phyloP scores from a whole-genome alignment of 2,113 vertebrate species.

The Balaeniceps rex region DNA sequence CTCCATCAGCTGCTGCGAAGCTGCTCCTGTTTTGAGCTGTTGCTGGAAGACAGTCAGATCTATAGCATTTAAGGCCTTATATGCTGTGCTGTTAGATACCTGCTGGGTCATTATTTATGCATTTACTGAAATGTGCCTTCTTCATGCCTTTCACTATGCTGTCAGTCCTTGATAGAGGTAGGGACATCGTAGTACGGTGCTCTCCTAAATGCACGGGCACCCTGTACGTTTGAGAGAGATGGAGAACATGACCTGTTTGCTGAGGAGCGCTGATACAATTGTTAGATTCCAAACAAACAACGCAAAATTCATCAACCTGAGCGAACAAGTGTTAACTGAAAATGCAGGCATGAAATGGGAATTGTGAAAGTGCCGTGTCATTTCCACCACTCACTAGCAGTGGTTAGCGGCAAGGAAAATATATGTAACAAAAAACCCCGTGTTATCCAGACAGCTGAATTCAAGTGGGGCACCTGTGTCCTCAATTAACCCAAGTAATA shows the following conservation, averaged over 20 bases:
- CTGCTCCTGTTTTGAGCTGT: not conserved
- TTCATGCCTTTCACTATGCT: not conserved
- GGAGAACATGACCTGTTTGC: not conserved
- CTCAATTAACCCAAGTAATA: not conserved
- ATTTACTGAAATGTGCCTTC: not conserved
- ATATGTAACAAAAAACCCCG: not conserved
- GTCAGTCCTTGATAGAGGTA: not conserved
- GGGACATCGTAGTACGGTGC: rapidly evolving
- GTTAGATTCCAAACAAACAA: not conserved
- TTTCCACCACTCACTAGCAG: not conserved
- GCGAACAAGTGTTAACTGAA: not conserved
- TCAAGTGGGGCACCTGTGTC: not conserved
- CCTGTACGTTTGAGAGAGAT: not conserved
- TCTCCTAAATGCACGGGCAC: not conserved
- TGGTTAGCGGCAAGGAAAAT: not conserved
- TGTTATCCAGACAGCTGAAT: not conserved
- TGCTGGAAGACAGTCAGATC: not conserved
- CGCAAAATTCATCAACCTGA: not conserved
- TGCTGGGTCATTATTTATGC: not conserved
- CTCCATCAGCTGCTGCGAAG: not conserved
- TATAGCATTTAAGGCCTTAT: not conserved
- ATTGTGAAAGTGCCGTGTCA: not conserved
- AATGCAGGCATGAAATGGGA: not conserved
- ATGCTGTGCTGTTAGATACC: not conserved
- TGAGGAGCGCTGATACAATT: rapidly evolving